Conservation (phyloP, 1,140 invertebrate genomes). For the Phocides pigmalion region DNA sequence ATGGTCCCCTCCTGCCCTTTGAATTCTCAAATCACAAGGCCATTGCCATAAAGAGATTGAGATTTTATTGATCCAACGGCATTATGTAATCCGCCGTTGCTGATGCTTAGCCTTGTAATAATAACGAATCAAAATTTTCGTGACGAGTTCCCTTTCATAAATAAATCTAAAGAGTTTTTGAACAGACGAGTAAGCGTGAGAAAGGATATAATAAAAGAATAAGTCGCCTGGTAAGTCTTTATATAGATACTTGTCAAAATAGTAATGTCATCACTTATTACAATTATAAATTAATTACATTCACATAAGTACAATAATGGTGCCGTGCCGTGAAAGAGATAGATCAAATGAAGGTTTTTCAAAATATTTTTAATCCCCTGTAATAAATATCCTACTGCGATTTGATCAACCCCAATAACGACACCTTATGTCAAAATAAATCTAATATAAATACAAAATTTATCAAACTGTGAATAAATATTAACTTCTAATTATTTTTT, state of each 20-base stretch:
- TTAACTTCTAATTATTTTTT: constrained; percentile 24
- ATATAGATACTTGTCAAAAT: not conserved
- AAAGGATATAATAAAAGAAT: not conserved
- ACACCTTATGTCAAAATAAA: too few species aligned
- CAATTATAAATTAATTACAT: not conserved
- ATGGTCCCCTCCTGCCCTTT: constrained; percentile 69
- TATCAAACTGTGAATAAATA: too few species aligned
- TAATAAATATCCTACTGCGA: not conserved
- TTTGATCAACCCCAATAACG: not conserved
- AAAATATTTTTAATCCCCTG: not conserved
- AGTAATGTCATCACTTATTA: not conserved
- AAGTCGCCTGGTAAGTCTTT: not conserved
- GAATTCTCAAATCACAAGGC: constrained; percentile 70
- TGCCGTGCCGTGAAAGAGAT: not conserved
- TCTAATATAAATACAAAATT: too few species aligned
- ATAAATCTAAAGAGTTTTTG: not conserved
- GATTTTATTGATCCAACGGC: constrained; percentile 51
- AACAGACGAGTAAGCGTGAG: constrained; percentile 4
- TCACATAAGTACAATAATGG: not conserved
- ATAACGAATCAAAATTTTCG: constrained; percentile 19
- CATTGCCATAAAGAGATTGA: constrained; percentile 53
- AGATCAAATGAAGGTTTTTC: not conserved
- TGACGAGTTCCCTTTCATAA: constrained; percentile 4
- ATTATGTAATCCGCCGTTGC: constrained; percentile 56
- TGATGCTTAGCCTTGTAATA: constrained; percentile 12